A percentile compares a stretch with the other conserved stretches of the same genome.
Evolutionary conservation across 1,140 invertebrate genomes (phyloP).

Genomic region (Phenacoccus solenopsis): DNA sequence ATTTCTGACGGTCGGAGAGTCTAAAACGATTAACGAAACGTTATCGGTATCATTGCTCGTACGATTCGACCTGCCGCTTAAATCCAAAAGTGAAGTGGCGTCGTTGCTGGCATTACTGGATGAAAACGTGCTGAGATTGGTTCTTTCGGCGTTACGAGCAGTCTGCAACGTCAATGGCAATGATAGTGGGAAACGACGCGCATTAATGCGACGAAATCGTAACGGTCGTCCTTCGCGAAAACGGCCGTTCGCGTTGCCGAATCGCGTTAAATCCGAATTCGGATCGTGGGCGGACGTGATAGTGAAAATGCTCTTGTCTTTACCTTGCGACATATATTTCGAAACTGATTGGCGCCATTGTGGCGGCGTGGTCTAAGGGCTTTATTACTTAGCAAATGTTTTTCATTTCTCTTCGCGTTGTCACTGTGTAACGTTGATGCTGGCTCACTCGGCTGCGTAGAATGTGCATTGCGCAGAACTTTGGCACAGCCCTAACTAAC

Average conservation of each 20-base stretch:
- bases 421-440: too few relatives aligned
- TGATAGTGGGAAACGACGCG: not conserved
- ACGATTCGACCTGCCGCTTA: not conserved
- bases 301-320: constrained; percentile 3
- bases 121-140: not conserved
- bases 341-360: not conserved
- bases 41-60: not conserved
- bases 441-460: too few relatives aligned
- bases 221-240: not conserved
- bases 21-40: not conserved
- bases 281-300: constrained; percentile 6
- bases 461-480: too few relatives aligned
- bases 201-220: constrained; percentile 5
- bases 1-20: not conserved
- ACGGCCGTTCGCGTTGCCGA: not conserved
- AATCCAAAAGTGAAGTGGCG: not conserved
- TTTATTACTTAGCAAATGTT: not conserved
- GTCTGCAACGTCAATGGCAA: not conserved
- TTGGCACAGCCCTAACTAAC: too few relatives aligned
- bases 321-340: constrained; percentile 8
- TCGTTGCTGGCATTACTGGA: not conserved
- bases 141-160: not conserved
- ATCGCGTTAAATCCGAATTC: not conserved
- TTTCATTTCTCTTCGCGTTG: too few relatives aligned
- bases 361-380: not conserved